These are phyloP conservation scores for Drosophila aff. DNA, from an alignment of 1,140 invertebrate species.

Conservation along the genomic window DNA sequence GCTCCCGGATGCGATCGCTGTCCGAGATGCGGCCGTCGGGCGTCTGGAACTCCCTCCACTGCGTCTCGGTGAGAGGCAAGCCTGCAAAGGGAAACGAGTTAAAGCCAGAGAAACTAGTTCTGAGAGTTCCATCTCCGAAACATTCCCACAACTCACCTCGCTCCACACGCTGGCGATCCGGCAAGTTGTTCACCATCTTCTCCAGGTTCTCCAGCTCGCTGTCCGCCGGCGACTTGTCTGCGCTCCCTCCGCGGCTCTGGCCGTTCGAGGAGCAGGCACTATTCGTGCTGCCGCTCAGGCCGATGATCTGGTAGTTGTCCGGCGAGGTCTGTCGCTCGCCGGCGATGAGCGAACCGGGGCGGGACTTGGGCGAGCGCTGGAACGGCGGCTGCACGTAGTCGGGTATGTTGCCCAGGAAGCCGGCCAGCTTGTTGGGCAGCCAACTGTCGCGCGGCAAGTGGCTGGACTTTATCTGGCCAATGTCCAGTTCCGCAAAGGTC, in stretches of 20 bases:
- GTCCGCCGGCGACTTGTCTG: constrained; percentile 76
- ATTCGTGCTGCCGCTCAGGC: constrained; percentile 67
- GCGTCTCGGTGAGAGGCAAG: constrained; percentile 89
- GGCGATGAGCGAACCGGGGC: constrained; percentile 86
- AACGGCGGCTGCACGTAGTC: constrained; percentile 86
- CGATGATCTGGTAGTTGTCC: constrained; percentile 77
- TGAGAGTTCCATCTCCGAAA: too few species aligned
- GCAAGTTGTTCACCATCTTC: constrained; percentile 76
- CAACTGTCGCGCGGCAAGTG: constrained; percentile 65
- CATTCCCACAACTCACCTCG: constrained; percentile 42
- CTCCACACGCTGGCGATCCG: constrained; percentile 66
- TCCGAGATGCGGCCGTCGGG: constrained; percentile 91
- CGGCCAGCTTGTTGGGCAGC: constrained; percentile 77
- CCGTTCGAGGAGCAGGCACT: constrained; percentile 70
- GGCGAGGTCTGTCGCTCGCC: constrained; percentile 65
- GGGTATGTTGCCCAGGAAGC: constrained; percentile 73
- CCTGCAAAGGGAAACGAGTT: constrained; percentile 36
- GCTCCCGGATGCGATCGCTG: constrained; percentile 89
- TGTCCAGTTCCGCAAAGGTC: constrained; percentile 93
- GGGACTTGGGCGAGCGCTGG: constrained; percentile 89
- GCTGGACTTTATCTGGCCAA: constrained; percentile 85
- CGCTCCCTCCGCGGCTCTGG: constrained; percentile 69
- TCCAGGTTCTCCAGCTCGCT: constrained; percentile 79
- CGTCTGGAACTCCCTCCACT: constrained; percentile 93
- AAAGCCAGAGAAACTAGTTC: too few species aligned